Conservation (phyloP, 2,888 invertebrate genomes). For the Enoplolaimus lenunculus region DNA sequence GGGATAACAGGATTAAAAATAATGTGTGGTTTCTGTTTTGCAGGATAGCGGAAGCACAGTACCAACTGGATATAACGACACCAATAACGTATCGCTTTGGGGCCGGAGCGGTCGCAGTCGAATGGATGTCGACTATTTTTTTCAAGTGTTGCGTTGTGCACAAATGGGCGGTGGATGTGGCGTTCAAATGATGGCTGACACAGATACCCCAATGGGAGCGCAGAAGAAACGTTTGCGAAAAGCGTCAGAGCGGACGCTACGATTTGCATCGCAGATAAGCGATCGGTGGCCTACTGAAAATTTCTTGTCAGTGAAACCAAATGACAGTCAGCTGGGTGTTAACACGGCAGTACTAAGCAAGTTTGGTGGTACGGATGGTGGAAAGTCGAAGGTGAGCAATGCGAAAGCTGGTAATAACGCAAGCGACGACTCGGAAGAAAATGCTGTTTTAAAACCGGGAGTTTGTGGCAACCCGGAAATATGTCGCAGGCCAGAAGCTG, state of each 20-base stretch:
- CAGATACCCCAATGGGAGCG: background rate
- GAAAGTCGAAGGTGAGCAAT: no score
- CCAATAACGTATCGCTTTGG: background rate
- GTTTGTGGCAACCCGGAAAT: no score
- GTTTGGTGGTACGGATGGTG: no score
- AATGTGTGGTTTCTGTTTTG: no score
- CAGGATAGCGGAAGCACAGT: background rate
- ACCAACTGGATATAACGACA: background rate
- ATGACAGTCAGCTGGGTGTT: background rate
- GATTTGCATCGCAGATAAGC: background rate
- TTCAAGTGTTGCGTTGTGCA: background rate
- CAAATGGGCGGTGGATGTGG: background rate
- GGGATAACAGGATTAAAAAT: no score
- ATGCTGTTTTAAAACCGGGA: no score
- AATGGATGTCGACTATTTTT: background rate
- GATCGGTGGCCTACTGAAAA: background rate
- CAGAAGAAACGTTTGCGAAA: background rate
- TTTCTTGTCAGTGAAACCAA: no score
- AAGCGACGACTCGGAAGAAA: background rate
- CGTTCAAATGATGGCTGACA: background rate
- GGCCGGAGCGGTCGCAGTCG: background rate
- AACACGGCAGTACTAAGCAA: no score
- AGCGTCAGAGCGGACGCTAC: background rate
- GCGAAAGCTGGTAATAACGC: background rate
- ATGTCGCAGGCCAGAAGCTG: no score